Percentiles rank a stretch among this genome's conserved stretches.
phyloP scores from a whole-genome alignment of 1,140 invertebrate genomes.

The Ostrea edulis region DNA sequence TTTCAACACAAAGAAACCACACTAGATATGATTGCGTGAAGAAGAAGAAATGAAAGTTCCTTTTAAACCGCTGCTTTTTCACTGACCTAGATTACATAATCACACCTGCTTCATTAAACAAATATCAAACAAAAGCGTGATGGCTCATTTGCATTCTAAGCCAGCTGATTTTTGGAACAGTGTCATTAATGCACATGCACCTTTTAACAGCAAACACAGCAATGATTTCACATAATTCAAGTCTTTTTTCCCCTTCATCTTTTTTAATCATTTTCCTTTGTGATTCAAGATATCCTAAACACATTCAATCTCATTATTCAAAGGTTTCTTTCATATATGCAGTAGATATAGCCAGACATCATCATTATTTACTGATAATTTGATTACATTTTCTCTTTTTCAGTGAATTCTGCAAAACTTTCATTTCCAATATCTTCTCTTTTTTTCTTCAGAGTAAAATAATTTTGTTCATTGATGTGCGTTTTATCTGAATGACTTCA shows the following conservation, averaged over 20 bases:
- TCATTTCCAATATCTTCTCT: neutral
- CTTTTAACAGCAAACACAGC: neutral
- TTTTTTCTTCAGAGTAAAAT: neutral
- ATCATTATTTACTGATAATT: neutral
- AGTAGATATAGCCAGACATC: too few species aligned
- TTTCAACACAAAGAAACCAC: neutral
- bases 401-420: neutral
- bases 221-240: neutral
- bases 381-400: neutral
- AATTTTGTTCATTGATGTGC: neutral
- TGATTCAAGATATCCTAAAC: too few species aligned
- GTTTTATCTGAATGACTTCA: neutral
- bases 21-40: neutral
- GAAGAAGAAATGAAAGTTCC: neutral
- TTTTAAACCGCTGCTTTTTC: neutral
- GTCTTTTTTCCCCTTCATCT: neutral
- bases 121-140: slow-evolving; percentile 26
- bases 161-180: slow-evolving; percentile 1
- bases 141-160: neutral
- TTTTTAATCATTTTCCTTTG: too few species aligned
- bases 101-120: slow-evolving; percentile 24
- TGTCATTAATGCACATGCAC: neutral
- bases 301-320: too few species aligned
- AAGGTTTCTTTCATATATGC: too few species aligned
- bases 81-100: slow-evolving; percentile 12